Base-by-base conservation (phyloP, 2,888 invertebrate species). In the Lithophane semibrunnea region DNA sequence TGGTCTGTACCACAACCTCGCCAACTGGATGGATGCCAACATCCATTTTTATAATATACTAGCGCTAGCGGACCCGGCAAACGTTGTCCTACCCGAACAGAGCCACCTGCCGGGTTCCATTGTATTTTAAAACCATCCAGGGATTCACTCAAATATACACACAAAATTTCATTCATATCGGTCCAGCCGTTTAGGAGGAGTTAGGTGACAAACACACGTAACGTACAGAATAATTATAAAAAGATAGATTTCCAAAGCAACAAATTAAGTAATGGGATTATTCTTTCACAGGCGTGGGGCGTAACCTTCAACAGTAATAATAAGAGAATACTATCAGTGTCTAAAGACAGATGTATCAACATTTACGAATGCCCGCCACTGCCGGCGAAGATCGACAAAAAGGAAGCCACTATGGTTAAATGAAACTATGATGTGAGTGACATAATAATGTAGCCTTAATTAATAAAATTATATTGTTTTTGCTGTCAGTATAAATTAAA, bases 281-380 rank as follows among this genome's bases (percentile, higher is more conserved):
- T 63, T 77, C 0, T 3, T 85, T 97, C 97, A 73, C 95, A 98
- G 98, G 99, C 98, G 0, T 99, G 99, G 98, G 97, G 98, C 72
- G 98, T 99, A 0, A 98, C 97, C 89, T 99, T 98, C 93, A 98
- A 98, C 94, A 97, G 97, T 0, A 97, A 97, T 80, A 98, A 98
- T 87, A 98, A 98, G 85, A 98, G 98, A 91, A 97, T 99, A 52
- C 97, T 99, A 8, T 99, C 99, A 0, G 99, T 99, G 1, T 98
- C 99, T 0, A 99, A 99, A 94, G 99, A 99, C 93, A 98, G 98
- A 92, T 97, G 97, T 75, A 97, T 99, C 49, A 98, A 98, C 93
- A 96, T 99, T 73, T 99, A 99, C 91, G 98, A 98, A 92, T 98
- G 98, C 93, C 99, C 99, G 24, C 80, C 83, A 10, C 16, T 91